phyloP scores from a whole-genome alignment of 2,797 vertebrate species.

The Sparus aurata region DNA sequence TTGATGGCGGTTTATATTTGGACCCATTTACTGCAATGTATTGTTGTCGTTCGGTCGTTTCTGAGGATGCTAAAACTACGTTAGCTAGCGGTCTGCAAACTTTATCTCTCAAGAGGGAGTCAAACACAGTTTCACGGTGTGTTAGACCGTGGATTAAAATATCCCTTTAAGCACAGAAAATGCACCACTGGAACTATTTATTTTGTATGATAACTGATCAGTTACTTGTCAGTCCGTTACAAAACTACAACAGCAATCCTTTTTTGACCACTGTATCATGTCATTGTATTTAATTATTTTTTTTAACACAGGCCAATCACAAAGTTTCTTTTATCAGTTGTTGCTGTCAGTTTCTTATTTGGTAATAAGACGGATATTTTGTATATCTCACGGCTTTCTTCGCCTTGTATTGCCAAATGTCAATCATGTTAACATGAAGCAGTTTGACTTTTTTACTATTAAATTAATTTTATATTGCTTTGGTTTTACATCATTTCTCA shows the following conservation, averaged over 20 bases:
- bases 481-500: neutral
- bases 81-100: too few species aligned
- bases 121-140: too few species aligned
- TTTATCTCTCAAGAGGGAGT: too few species aligned
- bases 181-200: constrained; percentile 4
- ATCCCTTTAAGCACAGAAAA: neutral
- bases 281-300: neutral
- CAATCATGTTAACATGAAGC: constrained; percentile 9
- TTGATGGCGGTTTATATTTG: too few species aligned
- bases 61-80: too few species aligned
- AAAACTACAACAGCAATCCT: too few species aligned
- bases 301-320: neutral
- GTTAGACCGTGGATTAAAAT: too few species aligned
- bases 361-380: neutral
- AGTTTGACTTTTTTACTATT: constrained; percentile 36
- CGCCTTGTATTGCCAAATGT: constrained; percentile 15
- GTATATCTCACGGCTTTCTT: neutral
- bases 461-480: constrained; percentile 46
- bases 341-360: constrained; percentile 13
- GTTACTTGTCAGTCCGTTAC: neutral
- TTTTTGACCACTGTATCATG: neutral
- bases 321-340: neutral
- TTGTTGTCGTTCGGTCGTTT: too few species aligned
- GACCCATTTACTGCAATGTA: too few species aligned
- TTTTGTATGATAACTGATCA: neutral